Percentiles rank a stretch among this genome's conserved stretches.
Evolutionary conservation across 2,113 vertebrate genomes (phyloP).

Genomic region (Dicerorhinus sumatrensis): DNA sequence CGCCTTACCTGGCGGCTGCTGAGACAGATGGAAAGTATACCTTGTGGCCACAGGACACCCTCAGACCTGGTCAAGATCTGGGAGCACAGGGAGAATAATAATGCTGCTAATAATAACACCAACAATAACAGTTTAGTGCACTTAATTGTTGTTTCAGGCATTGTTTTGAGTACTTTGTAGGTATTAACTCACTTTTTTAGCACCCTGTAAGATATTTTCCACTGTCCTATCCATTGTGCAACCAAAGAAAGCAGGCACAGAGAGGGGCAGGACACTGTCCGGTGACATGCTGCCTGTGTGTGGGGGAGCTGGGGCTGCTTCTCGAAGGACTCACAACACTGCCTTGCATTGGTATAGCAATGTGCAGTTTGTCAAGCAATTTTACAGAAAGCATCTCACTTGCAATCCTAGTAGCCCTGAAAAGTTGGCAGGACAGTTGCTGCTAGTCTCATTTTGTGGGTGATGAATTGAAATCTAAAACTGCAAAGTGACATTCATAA

Average conservation of each 20-base stretch:
- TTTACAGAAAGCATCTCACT: constrained; percentile 7
- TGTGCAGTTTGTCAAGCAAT: neutral
- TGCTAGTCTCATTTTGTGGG: constrained; percentile 56
- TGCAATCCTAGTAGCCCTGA: constrained; percentile 12
- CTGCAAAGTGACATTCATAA: constrained; percentile 62
- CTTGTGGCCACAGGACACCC: neutral
- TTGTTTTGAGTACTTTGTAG: neutral
- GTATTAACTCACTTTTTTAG: neutral
- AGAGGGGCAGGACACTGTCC: neutral
- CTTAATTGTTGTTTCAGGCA: neutral
- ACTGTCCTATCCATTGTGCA: neutral
- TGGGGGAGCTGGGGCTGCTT: neutral
- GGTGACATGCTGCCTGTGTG: rapidly evolving
- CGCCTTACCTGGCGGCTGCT: neutral
- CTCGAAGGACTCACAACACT: neutral
- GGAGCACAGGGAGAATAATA: neutral
- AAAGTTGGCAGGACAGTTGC: constrained; percentile 59
- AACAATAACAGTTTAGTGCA: neutral
- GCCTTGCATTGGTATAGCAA: neutral
- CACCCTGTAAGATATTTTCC: neutral
- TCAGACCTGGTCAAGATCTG: neutral
- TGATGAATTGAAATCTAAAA: constrained; percentile 75
- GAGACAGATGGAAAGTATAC: neutral
- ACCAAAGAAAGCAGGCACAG: neutral
- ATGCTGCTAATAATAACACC: neutral